Evolutionary conservation across 92 coral and sea anemone genomes (phyloP), one percentile per base, ranked within the genome.

Genomic region (Zoanthus sociatus): DNA sequence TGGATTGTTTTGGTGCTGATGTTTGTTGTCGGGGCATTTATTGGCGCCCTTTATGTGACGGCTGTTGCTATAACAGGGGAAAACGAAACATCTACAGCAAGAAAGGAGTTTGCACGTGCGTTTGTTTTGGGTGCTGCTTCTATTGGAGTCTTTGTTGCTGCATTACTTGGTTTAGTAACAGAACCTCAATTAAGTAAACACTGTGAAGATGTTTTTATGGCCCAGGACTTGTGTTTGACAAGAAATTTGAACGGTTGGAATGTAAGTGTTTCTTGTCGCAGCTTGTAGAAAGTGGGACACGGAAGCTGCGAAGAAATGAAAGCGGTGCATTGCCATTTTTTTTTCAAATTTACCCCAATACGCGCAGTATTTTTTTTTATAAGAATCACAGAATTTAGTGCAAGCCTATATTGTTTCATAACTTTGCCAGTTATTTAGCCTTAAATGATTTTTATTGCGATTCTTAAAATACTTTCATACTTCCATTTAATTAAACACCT

Each of bases 101-200:
- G 50, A 88, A 88, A 8, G 89, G 94, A 93, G 71, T 94, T 94
- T 90, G 92, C 97, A 78, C 97, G 97, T 87, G 97, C 97, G 73
- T 92, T 94, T 87, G 92, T 90, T 7, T 87, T 91, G 12, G 71
- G 92, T 16, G 94, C 94, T 2, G 75, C 92, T 33, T 90, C 91
- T 12, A 46, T 87, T 79, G 97, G 97, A 13, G 60, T 89, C 21
- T 78, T 90, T 32, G 17, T 86, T 1, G 94, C 97, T 20, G 97
- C 93, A 20, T 17, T 92, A 55, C 79, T 89, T 8, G 97, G 97
- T 17, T 90, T 94, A 74, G 77, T 71, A 17, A 77, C 88, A 3
- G 97, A 94, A 70, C 97, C 97, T n/a, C 44, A 68, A 4, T 76
- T 94, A 11, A 79, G 93, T 20, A 44, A 60, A 1, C 97, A 94